Evolutionary conservation across 2,113 vertebrate species (phyloP).

Genomic region (Mus musculus): DNA sequence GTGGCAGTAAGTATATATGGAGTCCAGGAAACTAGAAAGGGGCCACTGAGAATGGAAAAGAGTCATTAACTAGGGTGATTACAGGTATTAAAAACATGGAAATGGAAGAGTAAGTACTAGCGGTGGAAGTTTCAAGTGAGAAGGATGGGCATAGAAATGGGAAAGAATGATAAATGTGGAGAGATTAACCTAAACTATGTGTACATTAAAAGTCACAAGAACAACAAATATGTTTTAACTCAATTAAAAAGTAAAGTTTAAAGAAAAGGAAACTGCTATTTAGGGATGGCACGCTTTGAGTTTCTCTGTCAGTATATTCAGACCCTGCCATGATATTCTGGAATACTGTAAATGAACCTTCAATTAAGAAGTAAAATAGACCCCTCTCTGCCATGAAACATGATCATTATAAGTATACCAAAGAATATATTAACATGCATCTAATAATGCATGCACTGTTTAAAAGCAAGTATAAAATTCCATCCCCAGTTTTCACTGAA

Average conservation of each 20-base stretch:
- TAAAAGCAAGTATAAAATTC: not conserved
- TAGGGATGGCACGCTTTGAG: not conserved
- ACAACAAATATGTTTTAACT: too few species aligned
- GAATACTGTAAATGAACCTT: not conserved
- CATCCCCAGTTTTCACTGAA: not conserved
- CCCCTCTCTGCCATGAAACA: not conserved
- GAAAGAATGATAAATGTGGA: too few species aligned
- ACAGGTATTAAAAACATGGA: too few species aligned
- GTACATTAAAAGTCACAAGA: not conserved
- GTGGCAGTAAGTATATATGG: not conserved
- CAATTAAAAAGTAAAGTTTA: not conserved
- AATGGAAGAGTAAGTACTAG: not conserved
- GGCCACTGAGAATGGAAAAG: not conserved
- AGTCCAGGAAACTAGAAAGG: not conserved
- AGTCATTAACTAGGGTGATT: not conserved
- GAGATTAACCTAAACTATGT: not conserved
- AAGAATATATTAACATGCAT: not conserved
- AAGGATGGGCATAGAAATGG: not conserved
- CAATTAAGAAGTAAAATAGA: not conserved
- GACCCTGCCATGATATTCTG: not conserved
- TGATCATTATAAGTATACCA: not conserved
- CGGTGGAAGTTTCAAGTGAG: not conserved
- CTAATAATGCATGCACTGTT: not conserved
- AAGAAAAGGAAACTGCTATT: not conserved
- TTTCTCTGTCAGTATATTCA: constrained; percentile 30